phyloP scores from a whole-genome alignment of 2,797 vertebrate species.

The Leucoraja ocellata region DNA sequence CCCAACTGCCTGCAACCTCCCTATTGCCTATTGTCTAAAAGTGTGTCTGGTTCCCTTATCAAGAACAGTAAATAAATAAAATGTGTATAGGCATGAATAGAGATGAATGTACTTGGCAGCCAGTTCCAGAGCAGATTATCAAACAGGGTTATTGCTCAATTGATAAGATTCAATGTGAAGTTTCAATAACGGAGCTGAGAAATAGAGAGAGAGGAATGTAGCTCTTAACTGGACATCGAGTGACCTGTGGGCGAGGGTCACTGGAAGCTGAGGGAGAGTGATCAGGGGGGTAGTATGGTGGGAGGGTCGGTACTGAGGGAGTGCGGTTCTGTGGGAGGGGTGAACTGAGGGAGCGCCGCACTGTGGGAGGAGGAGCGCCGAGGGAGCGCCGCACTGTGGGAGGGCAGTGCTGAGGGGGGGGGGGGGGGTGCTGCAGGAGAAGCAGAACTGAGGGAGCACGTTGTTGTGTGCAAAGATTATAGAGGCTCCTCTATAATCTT shows the following conservation, averaged over 20 bases:
- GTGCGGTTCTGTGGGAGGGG: neutral
- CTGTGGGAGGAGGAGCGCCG: too few species aligned
- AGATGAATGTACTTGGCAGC: neutral
- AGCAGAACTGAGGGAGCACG: too few species aligned
- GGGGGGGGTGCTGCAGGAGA: too few species aligned
- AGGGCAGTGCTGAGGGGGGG: too few species aligned
- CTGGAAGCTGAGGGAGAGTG: too few species aligned
- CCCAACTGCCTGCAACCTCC: too few species aligned
- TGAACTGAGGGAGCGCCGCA: too few species aligned
- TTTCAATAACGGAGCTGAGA: neutral
- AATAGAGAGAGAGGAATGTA: neutral
- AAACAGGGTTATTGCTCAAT: neutral
- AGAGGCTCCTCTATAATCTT: too few species aligned
- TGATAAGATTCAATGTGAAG: neutral
- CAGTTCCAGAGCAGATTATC: neutral
- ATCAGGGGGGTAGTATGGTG: neutral
- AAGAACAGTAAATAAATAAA: neutral
- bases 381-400: too few species aligned
- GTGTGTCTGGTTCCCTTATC: neutral
- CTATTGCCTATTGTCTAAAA: neutral
- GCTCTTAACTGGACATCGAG: too few species aligned
- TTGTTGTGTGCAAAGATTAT: too few species aligned
- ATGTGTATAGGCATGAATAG: neutral
- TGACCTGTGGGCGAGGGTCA: too few species aligned
- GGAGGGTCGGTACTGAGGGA: neutral